Conservation (phyloP, 1,140 invertebrate species). For the Sweltsa coloradensis region DNA sequence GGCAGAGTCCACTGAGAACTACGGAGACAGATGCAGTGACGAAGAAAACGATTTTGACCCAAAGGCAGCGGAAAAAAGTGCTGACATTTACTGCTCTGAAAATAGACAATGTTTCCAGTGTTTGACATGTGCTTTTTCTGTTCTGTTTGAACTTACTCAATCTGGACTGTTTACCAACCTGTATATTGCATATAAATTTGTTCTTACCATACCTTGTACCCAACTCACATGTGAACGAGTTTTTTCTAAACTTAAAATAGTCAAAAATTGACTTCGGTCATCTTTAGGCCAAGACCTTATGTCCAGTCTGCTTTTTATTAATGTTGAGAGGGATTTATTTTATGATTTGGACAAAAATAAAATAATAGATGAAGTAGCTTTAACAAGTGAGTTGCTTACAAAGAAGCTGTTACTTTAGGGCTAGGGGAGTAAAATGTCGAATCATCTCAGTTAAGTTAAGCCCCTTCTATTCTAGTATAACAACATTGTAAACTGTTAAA, state of each 20-base stretch:
- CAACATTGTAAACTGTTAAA: too few relatives aligned
- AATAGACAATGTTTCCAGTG: conserved; percentile 11
- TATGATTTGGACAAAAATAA: conserved; percentile 9
- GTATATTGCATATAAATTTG: conserved; percentile 13
- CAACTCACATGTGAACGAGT: conserved; percentile 4
- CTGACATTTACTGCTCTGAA: conserved; percentile 3
- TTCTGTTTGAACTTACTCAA: conserved; percentile 11
- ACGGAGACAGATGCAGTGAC: not conserved
- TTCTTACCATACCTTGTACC: conserved; percentile 2
- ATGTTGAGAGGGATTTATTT: conserved; percentile 15
- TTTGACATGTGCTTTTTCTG: conserved; percentile 13
- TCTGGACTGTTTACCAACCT: conserved; percentile 12
- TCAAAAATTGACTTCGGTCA: conserved; percentile 4
- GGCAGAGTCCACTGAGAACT: not conserved
- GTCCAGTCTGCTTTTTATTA: conserved; percentile 12
- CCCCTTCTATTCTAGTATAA: too few relatives aligned
- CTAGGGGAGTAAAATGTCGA: too few relatives aligned
- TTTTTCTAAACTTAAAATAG: conserved; percentile 4
- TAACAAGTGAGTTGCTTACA: conserved; percentile 10
- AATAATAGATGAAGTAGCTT: conserved; percentile 12
- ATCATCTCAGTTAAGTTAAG: too few relatives aligned
- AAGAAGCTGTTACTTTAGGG: conserved; percentile 8
- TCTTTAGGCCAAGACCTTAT: conserved; percentile 12
- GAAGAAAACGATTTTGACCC: not conserved
- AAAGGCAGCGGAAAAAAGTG: conserved; percentile 4